Percentiles rank a stretch among this genome's conserved stretches.
phyloP scores from a whole-genome alignment of 1,140 invertebrate genomes.

The Lanistes nyassanus region DNA sequence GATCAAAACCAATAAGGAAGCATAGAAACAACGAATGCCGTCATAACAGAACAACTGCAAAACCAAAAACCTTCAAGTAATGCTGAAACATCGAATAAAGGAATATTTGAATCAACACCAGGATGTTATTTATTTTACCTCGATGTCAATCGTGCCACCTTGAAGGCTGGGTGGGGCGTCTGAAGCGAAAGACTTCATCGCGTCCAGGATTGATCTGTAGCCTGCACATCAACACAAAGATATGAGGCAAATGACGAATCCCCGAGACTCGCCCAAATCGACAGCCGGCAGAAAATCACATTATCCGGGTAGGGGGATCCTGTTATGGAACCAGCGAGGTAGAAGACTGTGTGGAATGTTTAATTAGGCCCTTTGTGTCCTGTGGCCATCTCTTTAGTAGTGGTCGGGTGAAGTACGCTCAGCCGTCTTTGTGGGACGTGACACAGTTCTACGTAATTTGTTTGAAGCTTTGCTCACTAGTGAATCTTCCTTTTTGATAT shows the following conservation, averaged over 20 bases:
- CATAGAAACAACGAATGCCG: no score
- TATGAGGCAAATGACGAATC: conserved; percentile 32
- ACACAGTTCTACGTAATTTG: no score
- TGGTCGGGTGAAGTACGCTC: no score
- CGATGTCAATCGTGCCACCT: conserved; percentile 37
- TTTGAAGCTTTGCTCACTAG: no score
- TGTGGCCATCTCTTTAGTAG: no score
- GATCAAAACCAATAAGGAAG: no score
- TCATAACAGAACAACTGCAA: neutral
- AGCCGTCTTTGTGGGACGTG: no score
- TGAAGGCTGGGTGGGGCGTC: conserved; percentile 37
- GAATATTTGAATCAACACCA: neutral
- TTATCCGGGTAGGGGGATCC: no score
- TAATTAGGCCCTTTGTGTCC: no score
- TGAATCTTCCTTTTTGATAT: no score
- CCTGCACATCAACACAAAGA: conserved; percentile 47
- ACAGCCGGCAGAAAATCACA: conserved; percentile 27
- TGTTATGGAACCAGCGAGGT: no score
- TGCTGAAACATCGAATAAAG: neutral
- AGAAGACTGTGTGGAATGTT: no score
- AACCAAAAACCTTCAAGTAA: neutral
- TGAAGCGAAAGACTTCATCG: conserved; percentile 58
- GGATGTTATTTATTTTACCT: conserved; percentile 21
- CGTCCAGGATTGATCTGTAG: conserved; percentile 59
- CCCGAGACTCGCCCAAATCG: conserved; percentile 29